These are phyloP conservation scores for Cheilosia soror DNA, from an alignment of 2,888 invertebrate species.

Conservation along the genomic window DNA sequence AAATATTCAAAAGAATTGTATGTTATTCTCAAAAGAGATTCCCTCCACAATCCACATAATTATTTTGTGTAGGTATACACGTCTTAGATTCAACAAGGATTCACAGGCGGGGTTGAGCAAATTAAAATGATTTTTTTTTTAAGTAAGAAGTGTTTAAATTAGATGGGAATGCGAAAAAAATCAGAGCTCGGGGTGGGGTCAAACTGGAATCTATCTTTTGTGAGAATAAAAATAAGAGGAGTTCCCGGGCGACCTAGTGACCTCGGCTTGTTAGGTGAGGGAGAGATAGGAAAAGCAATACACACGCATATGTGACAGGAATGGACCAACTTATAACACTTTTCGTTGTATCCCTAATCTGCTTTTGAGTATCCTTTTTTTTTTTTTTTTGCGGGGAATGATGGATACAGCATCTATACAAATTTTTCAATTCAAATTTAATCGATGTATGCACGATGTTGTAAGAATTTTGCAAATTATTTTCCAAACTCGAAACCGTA, in stretches of 20 bases:
- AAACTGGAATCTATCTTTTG: constrained; percentile 25
- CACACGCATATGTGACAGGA: constrained; percentile 70
- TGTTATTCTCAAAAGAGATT: constrained; percentile 41
- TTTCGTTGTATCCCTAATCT: constrained; percentile 44
- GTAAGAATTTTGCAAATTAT: background rate
- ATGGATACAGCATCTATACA: constrained; percentile 7
- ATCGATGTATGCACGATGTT: background rate
- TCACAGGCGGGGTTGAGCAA: constrained; percentile 62
- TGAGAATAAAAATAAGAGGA: constrained; percentile 35
- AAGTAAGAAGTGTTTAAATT: constrained; percentile 22
- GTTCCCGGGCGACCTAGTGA: constrained; percentile 84
- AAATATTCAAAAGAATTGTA: constrained; percentile 33
- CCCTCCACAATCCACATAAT: constrained; percentile 65
- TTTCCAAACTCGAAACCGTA: constrained; percentile 31
- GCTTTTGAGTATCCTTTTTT: constrained; percentile 10
- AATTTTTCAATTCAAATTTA: constrained; percentile 1
- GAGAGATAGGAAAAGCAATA: constrained; percentile 42
- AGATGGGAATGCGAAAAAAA: constrained; percentile 9
- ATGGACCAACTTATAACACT: constrained; percentile 64
- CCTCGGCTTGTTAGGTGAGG: constrained; percentile 77
- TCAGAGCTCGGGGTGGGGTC: constrained; percentile 60
- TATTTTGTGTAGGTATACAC: constrained; percentile 62
- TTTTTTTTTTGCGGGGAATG: background rate
- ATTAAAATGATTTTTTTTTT: background rate
- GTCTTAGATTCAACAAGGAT: constrained; percentile 49